phyloP scores from a whole-genome alignment of 2,888 invertebrate genomes.

The Perdita meconis region DNA sequence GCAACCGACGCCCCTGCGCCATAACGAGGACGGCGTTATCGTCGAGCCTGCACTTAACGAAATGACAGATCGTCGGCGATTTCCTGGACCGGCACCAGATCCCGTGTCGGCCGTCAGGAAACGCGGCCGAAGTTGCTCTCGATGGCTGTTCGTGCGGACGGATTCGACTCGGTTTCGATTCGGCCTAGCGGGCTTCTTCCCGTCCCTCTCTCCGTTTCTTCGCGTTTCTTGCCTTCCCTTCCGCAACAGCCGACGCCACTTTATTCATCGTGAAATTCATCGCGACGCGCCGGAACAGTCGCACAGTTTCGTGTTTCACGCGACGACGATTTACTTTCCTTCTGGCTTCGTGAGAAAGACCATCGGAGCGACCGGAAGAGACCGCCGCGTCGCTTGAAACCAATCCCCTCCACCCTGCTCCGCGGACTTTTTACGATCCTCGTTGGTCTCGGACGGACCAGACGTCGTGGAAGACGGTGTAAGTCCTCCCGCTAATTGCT shows the following conservation, averaged over 20 bases:
- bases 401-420: slow-evolving; percentile 22
- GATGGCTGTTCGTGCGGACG: slow-evolving; percentile 5
- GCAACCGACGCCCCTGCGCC: not conserved
- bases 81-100: too few relatives aligned
- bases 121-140: slow-evolving; percentile 14
- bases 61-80: slow-evolving; percentile 47
- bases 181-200: not conserved
- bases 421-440: not conserved
- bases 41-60: slow-evolving; percentile 39
- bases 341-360: slow-evolving; percentile 25
- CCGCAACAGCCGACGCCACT: slow-evolving; percentile 32
- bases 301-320: slow-evolving; percentile 62
- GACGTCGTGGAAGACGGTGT: not conserved
- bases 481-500: not conserved
- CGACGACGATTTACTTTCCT: slow-evolving; percentile 66
- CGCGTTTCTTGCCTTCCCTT: slow-evolving; percentile 28
- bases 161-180: slow-evolving; percentile 12
- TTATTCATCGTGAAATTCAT: slow-evolving; percentile 70
- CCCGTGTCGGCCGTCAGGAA: slow-evolving; percentile 15
- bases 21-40: slow-evolving; percentile 21
- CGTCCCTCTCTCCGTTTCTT: not conserved
- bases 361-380: not conserved
- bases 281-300: slow-evolving; percentile 56
- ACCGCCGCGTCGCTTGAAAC: slow-evolving; percentile 7
- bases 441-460: not conserved